These are phyloP conservation scores for Sandelia bainsii DNA, from an alignment of 2,797 vertebrate genomes.

Conservation along the genomic window DNA sequence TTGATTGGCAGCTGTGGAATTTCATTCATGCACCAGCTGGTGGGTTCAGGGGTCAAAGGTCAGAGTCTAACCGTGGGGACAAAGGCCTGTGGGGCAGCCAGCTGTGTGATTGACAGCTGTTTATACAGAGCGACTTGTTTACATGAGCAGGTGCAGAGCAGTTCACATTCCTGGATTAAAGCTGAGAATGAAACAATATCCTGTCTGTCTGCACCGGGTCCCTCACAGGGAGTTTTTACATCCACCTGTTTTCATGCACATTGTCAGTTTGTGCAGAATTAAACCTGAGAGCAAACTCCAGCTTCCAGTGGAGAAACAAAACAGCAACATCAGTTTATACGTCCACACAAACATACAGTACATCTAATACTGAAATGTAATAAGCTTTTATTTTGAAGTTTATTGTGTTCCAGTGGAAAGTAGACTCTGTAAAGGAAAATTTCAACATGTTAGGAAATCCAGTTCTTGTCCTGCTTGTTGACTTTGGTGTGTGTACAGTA, in stretches of 20 bases:
- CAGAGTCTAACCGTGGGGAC: neutral
- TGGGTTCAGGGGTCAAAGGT: conserved; percentile 33
- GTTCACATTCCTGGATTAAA: conserved; percentile 28
- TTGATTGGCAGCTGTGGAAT: conserved; percentile 35
- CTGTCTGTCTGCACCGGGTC: conserved; percentile 4
- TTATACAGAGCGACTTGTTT: conserved; percentile 30
- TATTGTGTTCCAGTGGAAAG: too few species aligned
- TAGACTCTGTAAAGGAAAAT: too few species aligned
- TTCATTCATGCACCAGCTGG: conserved; percentile 33
- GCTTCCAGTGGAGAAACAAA: too few species aligned
- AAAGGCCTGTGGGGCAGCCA: conserved; percentile 1
- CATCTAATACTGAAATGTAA: too few species aligned
- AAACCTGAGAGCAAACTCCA: neutral
- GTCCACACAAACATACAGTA: too few species aligned
- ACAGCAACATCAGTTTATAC: too few species aligned
- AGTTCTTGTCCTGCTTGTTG: too few species aligned
- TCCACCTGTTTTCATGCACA: too few species aligned
- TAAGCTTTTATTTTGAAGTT: too few species aligned
- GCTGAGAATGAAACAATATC: neutral
- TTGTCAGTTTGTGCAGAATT: neutral
- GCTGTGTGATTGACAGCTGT: conserved; percentile 53
- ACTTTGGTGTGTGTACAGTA: too few species aligned
- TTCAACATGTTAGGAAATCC: too few species aligned
- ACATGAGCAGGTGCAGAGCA: conserved; percentile 45
- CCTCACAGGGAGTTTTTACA: too few species aligned